Conservation (phyloP, 2,113 vertebrate genomes). For the Atractosteus spatula region DNA sequence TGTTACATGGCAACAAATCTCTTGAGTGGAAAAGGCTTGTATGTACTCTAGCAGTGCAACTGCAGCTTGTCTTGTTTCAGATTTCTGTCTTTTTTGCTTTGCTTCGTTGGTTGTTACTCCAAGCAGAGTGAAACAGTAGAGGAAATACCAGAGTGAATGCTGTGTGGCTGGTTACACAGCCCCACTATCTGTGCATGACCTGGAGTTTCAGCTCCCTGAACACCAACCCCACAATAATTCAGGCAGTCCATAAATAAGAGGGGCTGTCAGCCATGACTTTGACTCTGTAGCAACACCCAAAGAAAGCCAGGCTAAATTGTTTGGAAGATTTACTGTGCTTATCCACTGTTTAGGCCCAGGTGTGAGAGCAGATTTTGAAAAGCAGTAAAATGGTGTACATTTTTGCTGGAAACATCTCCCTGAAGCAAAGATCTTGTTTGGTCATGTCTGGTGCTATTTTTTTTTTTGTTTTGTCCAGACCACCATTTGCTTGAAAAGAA, state of each 20-base stretch:
- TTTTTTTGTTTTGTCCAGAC: not conserved
- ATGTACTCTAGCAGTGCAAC: no score
- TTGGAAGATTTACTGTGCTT: not conserved
- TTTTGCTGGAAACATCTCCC: slow-evolving; percentile 16
- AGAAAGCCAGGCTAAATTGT: not conserved
- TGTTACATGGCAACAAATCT: no score
- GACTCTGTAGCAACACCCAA: not conserved
- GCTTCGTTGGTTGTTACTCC: no score
- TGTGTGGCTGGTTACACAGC: no score
- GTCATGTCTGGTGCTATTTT: slow-evolving; percentile 9
- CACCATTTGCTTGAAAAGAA: slow-evolving; percentile 4
- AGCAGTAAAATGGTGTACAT: slow-evolving; percentile 17
- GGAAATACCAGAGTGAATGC: no score
- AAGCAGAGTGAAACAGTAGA: no score
- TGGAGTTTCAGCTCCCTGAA: slow-evolving; percentile 9
- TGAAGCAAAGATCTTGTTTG: slow-evolving; percentile 18
- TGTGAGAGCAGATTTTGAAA: slow-evolving; percentile 22
- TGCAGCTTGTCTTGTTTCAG: no score
- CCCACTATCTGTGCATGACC: no score
- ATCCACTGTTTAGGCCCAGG: slow-evolving; percentile 18
- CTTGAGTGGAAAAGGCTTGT: no score
- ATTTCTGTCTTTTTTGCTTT: not conserved
- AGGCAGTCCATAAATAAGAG: slow-evolving; percentile 34
- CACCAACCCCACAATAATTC: slow-evolving; percentile 20
- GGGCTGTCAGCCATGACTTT: slow-evolving; percentile 14